These are phyloP conservation scores for Camptogramma bilineatum DNA, from an alignment of 2,888 invertebrate genomes.

Conservation along the genomic window DNA sequence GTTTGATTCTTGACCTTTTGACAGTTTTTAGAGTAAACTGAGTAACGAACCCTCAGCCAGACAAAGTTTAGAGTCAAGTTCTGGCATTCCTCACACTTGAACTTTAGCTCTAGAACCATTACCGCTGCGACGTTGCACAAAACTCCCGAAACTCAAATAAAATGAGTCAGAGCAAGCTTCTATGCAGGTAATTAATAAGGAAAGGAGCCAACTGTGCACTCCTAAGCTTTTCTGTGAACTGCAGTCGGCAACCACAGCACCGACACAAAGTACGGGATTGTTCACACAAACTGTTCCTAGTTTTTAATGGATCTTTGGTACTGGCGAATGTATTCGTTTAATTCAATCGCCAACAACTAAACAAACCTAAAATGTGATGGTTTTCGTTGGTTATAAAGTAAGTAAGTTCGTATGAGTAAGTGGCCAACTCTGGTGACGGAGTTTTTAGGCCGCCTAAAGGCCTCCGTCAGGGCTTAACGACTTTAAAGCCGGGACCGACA, in stretches of 20 bases:
- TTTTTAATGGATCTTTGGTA: neutral
- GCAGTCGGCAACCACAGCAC: neutral
- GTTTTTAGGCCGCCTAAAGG: too few species aligned
- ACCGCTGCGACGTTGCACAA: neutral
- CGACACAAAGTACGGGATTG: neutral
- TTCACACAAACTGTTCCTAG: neutral
- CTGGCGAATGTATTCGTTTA: neutral
- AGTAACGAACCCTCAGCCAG: neutral
- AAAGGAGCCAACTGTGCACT: neutral
- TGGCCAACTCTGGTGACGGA: too few species aligned
- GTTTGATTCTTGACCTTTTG: too few species aligned
- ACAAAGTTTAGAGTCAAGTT: neutral
- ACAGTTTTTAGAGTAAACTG: neutral
- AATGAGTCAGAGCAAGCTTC: conserved; percentile 4
- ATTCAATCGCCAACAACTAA: too few species aligned
- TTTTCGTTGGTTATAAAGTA: too few species aligned
- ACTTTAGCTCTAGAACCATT: neutral
- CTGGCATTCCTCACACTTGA: neutral
- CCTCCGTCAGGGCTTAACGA: too few species aligned
- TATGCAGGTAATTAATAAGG: neutral
- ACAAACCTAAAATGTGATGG: too few species aligned
- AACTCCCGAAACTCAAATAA: conserved; percentile 1
- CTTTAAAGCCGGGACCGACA: too few species aligned
- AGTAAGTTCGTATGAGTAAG: too few species aligned
- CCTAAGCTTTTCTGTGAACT: neutral